Conservation (phyloP, 2,113 vertebrate species). For the Hyperoodon ampullatus region DNA sequence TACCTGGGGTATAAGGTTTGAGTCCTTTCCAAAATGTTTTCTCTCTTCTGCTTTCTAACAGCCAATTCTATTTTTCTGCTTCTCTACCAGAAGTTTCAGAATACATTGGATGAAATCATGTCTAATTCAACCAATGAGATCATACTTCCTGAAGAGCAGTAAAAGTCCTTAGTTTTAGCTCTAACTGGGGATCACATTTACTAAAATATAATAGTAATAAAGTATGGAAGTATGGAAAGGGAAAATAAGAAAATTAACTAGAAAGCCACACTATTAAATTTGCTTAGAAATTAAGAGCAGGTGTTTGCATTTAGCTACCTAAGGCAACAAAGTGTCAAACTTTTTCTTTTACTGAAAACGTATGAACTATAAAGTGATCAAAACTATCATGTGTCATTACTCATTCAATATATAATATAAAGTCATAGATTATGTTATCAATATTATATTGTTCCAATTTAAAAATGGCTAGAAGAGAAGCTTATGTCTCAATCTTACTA, state of each 20-base stretch:
- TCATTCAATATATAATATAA: neutral
- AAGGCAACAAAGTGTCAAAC: neutral
- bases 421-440: neutral
- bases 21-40: neutral
- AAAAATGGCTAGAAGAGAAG: neutral
- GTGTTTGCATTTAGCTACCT: neutral
- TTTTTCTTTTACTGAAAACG: slow-evolving; percentile 19
- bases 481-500: neutral
- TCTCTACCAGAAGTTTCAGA: neutral
- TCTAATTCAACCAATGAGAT: neutral
- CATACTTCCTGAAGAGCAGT: neutral
- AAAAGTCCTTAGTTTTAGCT: neutral
- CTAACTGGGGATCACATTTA: neutral
- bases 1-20: neutral
- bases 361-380: neutral
- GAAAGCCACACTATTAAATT: neutral
- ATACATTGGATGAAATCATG: neutral
- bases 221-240: neutral
- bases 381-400: neutral
- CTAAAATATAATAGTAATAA: neutral
- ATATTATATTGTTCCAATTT: neutral
- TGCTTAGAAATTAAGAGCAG: neutral
- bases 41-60: neutral
- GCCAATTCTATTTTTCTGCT: neutral
- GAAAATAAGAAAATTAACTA: slow-evolving; percentile 40